Percentiles rank a stretch among this genome's conserved stretches.
Conservation (phyloP, 1,140 invertebrate species). For the Papilio helenus region DNA sequence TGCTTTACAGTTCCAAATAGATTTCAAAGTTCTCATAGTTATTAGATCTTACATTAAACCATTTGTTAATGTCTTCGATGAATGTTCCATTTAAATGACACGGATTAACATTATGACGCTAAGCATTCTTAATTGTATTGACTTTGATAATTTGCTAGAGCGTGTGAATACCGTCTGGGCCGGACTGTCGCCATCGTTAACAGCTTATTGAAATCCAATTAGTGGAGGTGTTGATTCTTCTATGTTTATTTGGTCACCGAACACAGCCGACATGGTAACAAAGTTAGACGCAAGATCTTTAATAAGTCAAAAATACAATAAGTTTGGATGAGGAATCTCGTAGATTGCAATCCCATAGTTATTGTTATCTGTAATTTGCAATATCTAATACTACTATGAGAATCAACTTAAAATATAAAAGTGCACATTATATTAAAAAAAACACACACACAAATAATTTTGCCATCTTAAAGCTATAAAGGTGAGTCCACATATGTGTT, state of each 20-base stretch:
- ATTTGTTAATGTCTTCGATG: conserved; percentile 33
- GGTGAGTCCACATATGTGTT: background rate
- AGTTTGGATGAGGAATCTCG: too few relatives aligned
- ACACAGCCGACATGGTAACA: background rate
- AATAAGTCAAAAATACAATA: too few relatives aligned
- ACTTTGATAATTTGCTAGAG: conserved; percentile 20
- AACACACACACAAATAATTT: too few relatives aligned
- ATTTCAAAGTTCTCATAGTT: conserved; percentile 28
- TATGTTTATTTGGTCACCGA: conserved; percentile 7
- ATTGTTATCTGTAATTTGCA: too few relatives aligned
- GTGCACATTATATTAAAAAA: too few relatives aligned
- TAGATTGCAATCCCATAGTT: too few relatives aligned
- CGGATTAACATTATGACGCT: background rate
- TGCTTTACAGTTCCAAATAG: conserved; percentile 21
- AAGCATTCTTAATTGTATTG: conserved; percentile 24
- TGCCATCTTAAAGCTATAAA: too few relatives aligned
- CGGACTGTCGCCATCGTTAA: conserved; percentile 30
- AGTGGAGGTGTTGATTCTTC: conserved; percentile 10
- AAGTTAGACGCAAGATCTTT: background rate
- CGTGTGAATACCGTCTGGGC: conserved; percentile 34
- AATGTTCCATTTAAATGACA: conserved; percentile 28
- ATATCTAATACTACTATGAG: too few relatives aligned
- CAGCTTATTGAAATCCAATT: conserved; percentile 23
- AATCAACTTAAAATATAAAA: too few relatives aligned
- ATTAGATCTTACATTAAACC: conserved; percentile 11